Evolutionary conservation across 2,888 invertebrate species (phyloP).

Genomic region (Miltochrista miniata): DNA sequence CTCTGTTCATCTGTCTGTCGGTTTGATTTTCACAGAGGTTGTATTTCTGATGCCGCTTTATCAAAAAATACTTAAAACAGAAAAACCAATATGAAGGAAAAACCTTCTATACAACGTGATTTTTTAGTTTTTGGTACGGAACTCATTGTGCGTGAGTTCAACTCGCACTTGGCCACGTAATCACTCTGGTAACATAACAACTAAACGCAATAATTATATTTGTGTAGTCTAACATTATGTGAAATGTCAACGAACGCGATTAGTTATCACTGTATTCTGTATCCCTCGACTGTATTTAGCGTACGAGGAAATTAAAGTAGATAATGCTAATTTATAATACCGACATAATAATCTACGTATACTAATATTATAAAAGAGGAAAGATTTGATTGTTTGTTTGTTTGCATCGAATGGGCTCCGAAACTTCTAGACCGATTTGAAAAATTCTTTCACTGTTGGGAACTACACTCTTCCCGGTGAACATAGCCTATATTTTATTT

Average conservation of each 20-base stretch:
- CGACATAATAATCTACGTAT: too few species aligned
- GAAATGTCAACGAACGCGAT: slow-evolving; percentile 3
- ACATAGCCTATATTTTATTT: too few species aligned
- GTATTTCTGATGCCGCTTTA: slow-evolving; percentile 6
- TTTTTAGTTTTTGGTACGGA: neutral
- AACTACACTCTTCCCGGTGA: too few species aligned
- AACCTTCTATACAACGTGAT: neutral
- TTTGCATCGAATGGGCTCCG: too few species aligned
- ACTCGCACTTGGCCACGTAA: too few species aligned
- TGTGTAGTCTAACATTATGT: neutral
- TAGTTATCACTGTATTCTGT: neutral
- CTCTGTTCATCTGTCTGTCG: neutral
- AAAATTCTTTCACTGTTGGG: too few species aligned
- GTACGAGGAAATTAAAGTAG: neutral
- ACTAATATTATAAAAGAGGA: too few species aligned
- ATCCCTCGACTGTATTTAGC: neutral
- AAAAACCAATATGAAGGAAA: neutral
- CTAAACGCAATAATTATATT: neutral
- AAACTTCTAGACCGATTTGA: too few species aligned
- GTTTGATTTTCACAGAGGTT: neutral
- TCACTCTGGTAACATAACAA: too few species aligned
- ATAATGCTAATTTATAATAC: too few species aligned
- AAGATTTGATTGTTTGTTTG: too few species aligned
- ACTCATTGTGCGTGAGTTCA: too few species aligned
- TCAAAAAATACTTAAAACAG: slow-evolving; percentile 3